phyloP scores from a whole-genome alignment of 2,113 vertebrate species.

The Hemibagrus wyckioides region DNA sequence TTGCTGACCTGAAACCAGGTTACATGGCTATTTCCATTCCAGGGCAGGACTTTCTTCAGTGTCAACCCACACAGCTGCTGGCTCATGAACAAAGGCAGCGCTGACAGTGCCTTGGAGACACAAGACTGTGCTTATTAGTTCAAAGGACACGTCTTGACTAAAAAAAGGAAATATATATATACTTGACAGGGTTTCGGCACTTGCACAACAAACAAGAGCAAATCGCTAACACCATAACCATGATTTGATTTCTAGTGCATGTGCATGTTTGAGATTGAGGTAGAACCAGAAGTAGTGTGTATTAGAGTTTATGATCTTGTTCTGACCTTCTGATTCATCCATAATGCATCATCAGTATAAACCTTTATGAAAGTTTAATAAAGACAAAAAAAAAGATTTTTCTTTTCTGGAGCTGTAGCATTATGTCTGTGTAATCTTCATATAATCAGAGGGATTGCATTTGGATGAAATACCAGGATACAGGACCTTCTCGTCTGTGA shows the following conservation, averaged over 20 bases:
- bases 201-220: slow-evolving; percentile 36
- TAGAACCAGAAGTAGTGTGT: slow-evolving; percentile 49
- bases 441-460: slow-evolving; percentile 57
- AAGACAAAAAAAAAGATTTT: slow-evolving; percentile 55
- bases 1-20: slow-evolving; percentile 72
- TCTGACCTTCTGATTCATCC: slow-evolving; percentile 68
- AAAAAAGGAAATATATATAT: slow-evolving; percentile 50
- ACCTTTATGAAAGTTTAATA: slow-evolving; percentile 68
- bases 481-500: slow-evolving; percentile 56
- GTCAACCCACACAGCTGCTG: slow-evolving; percentile 61
- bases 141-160: slow-evolving; percentile 66
- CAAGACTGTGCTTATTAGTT: slow-evolving; percentile 72
- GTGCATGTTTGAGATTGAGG: slow-evolving; percentile 36
- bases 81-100: slow-evolving; percentile 71
- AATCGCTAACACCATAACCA: slow-evolving; percentile 25
- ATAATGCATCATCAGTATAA: slow-evolving; percentile 63
- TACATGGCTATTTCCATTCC: slow-evolving; percentile 71
- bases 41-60: slow-evolving; percentile 66
- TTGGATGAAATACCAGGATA: slow-evolving; percentile 42
- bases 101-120: slow-evolving; percentile 67
- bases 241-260: slow-evolving; percentile 21
- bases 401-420: slow-evolving; percentile 46
- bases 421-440: slow-evolving; percentile 64
- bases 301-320: slow-evolving; percentile 63
- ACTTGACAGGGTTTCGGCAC: slow-evolving; percentile 58